phyloP scores from a whole-genome alignment of 2,113 vertebrate species.

The Oophaga pumilio region DNA sequence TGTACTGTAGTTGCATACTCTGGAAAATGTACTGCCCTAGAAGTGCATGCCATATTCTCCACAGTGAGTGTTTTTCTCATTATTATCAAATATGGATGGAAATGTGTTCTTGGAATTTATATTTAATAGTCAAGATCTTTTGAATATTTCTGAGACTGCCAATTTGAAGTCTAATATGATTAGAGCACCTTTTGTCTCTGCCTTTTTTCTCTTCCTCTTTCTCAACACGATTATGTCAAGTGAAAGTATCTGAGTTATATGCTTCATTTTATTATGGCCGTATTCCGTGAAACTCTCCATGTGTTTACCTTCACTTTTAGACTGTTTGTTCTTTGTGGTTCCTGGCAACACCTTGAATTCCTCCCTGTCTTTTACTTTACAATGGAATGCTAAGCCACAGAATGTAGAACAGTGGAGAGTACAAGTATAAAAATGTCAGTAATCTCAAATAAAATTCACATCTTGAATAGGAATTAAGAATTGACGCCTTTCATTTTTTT shows the following conservation, averaged over 20 bases:
- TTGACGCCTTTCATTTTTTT: slow-evolving; percentile 59
- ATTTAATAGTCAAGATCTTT: slow-evolving; percentile 58
- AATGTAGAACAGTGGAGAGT: slow-evolving; percentile 70
- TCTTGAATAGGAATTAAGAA: slow-evolving; percentile 67
- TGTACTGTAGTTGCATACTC: background rate
- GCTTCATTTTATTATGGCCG: slow-evolving; percentile 68
- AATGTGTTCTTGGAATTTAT: slow-evolving; percentile 65
- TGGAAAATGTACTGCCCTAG: slow-evolving; percentile 53
- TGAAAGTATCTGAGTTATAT: slow-evolving; percentile 63
- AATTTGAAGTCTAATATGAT: slow-evolving; percentile 58
- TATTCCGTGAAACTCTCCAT: slow-evolving; percentile 77
- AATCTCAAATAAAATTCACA: slow-evolving; percentile 69
- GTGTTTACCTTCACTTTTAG: slow-evolving; percentile 82
- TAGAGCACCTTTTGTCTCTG: slow-evolving; percentile 60
- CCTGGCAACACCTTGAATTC: slow-evolving; percentile 79
- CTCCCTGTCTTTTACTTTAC: slow-evolving; percentile 82
- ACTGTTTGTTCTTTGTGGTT: slow-evolving; percentile 78
- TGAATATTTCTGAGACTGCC: slow-evolving; percentile 60
- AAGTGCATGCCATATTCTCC: slow-evolving; percentile 62
- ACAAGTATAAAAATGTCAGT: slow-evolving; percentile 73
- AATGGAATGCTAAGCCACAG: slow-evolving; percentile 78
- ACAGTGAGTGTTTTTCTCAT: slow-evolving; percentile 63
- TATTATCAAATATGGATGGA: slow-evolving; percentile 68
- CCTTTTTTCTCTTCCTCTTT: slow-evolving; percentile 42
- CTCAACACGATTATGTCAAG: slow-evolving; percentile 60